Evolutionary conservation across 2,113 vertebrate genomes (phyloP), one percentile per base, ranked within the genome.

Genomic region (Burhinus bistriatus): DNA sequence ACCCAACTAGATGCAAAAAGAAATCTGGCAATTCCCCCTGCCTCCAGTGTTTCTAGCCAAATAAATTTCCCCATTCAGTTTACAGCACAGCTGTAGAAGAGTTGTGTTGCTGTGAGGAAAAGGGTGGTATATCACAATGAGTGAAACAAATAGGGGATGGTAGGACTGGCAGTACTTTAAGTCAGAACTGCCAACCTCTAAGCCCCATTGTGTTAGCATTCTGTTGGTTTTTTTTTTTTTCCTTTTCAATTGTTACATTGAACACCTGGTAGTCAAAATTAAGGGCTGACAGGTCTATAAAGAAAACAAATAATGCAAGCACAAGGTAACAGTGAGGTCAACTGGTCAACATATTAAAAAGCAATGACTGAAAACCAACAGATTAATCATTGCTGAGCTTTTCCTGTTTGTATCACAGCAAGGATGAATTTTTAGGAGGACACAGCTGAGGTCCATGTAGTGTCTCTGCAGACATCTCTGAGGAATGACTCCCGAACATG

Each of bases 251-350:
- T 62, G 69, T 88, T 87, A 42, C 29, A n/a, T 57, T 55, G 77
- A 82, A 84, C 69, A 93, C 81, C 38, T 75, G 84, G 47, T 52
- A 71, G 69, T 83, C 20, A 79, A 89, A 90, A 90, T 11, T 29
- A 65, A 76, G 65, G 82, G 49, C 44, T 2, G 21, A 73, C 52
- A 80, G 36, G 44, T 87, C 78, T 84, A 36, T 8, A 57, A 45
- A 87, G 70, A 79, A 83, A 94, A 89, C 70, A 96, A 87, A 87
- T 36, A 87, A n/a, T 36, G 51, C 54, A 83, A 96, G 66, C 68
- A 81, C 36, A 92, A 90, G 71, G 92, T 95, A 93, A 88, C n/a
- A 80, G 22, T 86, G 96, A 96, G 71, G 70, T 93, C 85, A 94
- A 42, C 26, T 81, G 85, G 92, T 88, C 79, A 88, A 82, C 75